These are phyloP conservation scores for Lordiphosa collinella DNA, from an alignment of 1,140 invertebrate genomes.

Conservation along the genomic window DNA sequence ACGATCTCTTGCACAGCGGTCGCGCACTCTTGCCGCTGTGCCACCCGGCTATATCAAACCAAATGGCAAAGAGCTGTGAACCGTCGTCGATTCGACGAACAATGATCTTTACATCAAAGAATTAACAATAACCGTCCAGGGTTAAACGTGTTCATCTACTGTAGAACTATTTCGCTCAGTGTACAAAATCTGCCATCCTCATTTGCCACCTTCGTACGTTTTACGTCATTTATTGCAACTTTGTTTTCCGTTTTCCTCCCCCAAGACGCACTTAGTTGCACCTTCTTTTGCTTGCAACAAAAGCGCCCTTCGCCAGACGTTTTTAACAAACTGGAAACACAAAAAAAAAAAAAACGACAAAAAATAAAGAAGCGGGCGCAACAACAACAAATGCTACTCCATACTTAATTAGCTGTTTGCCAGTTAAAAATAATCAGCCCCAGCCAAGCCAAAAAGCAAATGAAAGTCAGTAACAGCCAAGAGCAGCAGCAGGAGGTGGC, in stretches of 20 bases:
- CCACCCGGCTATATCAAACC: too few species aligned
- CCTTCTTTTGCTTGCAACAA: conserved; percentile 47
- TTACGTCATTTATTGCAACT: conserved; percentile 76
- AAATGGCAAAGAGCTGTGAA: too few species aligned
- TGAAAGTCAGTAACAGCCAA: conserved; percentile 60
- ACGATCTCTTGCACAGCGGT: too few species aligned
- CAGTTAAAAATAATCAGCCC: conserved; percentile 77
- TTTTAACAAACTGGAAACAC: conserved; percentile 62
- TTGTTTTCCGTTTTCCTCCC: conserved; percentile 43
- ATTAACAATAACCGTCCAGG: too few species aligned
- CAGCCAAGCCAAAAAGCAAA: conserved; percentile 72
- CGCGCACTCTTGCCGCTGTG: too few species aligned
- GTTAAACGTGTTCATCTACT: too few species aligned
- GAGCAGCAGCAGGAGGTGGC: conserved; percentile 25
- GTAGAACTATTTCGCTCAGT: not conserved
- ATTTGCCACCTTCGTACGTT: conserved; percentile 48
- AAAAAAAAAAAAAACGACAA: conserved; percentile 16
- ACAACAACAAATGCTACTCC: conserved; percentile 60
- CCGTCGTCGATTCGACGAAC: too few species aligned
- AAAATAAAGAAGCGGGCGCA: conserved; percentile 2
- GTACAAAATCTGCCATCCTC: not conserved
- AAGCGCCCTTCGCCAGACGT: conserved; percentile 34
- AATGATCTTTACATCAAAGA: too few species aligned
- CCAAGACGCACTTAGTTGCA: conserved; percentile 52
- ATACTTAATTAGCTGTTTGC: conserved; percentile 78